Conservation (phyloP, 2,113 vertebrate species). For the Ptilonorhynchus violaceus region DNA sequence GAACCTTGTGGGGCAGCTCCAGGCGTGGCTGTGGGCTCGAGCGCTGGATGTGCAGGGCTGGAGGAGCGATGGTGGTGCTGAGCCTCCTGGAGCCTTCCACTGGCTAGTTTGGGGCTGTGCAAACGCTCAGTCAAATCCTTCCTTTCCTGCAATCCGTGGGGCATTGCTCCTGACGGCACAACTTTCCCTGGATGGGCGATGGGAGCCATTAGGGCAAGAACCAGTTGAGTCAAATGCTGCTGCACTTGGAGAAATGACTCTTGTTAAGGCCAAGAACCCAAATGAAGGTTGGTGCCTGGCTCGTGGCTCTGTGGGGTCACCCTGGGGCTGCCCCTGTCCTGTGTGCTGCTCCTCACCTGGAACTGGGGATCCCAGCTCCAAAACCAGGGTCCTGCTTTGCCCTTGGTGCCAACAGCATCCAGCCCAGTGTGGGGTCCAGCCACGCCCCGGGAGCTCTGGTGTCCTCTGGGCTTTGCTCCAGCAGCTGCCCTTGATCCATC, state of each 20-base stretch:
- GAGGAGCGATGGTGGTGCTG: background rate
- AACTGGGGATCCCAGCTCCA: background rate
- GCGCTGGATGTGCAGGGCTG: fast-evolving
- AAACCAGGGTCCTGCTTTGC: background rate
- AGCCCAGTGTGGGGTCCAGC: fast-evolving
- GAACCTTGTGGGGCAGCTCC: background rate
- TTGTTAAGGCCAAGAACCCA: background rate
- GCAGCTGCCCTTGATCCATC: background rate
- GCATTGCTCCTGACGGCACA: fast-evolving
- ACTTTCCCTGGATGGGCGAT: fast-evolving
- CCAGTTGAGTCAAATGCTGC: fast-evolving
- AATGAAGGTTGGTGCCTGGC: background rate
- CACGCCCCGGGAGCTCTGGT: fast-evolving
- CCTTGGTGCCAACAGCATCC: background rate
- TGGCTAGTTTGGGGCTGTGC: fast-evolving
- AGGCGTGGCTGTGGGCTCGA: background rate
- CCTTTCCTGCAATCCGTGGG: background rate
- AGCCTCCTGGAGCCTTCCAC: background rate
- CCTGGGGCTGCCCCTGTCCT: background rate
- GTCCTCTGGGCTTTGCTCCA: background rate
- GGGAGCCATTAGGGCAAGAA: background rate
- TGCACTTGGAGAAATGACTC: background rate
- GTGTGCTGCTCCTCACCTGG: background rate
- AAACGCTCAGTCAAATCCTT: background rate
- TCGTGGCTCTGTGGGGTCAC: fast-evolving